A percentile compares a stretch with the other conserved stretches of the same genome.
phyloP scores from a whole-genome alignment of 2,797 vertebrate genomes.

The Mustela erminea region DNA sequence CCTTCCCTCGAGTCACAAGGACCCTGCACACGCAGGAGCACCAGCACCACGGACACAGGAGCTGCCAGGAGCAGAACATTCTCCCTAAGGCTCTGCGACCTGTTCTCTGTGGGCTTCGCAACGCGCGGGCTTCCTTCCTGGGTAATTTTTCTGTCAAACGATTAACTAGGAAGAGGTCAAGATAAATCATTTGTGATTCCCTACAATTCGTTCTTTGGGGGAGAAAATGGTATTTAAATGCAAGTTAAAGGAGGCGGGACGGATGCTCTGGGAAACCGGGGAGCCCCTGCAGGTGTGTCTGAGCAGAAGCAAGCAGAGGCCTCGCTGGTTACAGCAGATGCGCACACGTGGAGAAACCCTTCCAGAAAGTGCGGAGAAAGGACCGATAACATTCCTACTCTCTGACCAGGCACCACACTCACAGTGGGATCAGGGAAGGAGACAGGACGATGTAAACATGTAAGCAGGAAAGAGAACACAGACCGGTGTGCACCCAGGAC shows the following conservation, averaged over 20 bases:
- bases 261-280: neutral
- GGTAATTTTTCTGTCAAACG: neutral
- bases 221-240: neutral
- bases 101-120: too few species aligned
- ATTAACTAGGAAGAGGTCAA: neutral
- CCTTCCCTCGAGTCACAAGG: neutral
- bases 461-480: neutral
- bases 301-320: neutral
- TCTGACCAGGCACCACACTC: neutral
- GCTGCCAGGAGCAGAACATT: neutral
- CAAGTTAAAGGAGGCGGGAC: neutral
- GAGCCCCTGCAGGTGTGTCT: neutral
- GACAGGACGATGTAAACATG: neutral
- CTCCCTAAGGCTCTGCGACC: neutral
- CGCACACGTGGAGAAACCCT: neutral
- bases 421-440: neutral
- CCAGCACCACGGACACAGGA: neutral
- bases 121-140: neutral
- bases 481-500: neutral
- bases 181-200: neutral
- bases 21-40: neutral
- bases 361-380: neutral
- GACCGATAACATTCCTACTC: neutral
- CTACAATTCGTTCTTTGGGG: neutral
- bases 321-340: neutral